Evolutionary conservation across 30 jellyfish, hydroid and myxozoan species (phyloP).

Genomic region (Pseudorhiza aurosa): DNA sequence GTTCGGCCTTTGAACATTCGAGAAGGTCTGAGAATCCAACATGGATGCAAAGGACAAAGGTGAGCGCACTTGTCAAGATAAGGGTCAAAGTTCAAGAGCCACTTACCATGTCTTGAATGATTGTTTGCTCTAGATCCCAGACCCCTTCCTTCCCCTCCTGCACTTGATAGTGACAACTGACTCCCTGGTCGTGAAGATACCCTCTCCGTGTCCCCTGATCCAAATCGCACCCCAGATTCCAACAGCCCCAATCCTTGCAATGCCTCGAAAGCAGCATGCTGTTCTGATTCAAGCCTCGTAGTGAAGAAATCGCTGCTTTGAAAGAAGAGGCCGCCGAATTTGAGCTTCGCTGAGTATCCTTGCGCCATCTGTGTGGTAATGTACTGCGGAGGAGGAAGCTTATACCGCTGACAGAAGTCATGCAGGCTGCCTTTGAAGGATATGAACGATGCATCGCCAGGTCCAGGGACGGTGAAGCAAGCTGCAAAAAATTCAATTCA

Average conservation of each 20-base stretch:
- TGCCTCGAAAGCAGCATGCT: constrained; percentile 99
- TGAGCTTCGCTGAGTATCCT: constrained; percentile 97
- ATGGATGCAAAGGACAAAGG: no score
- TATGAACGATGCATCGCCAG: constrained; percentile 82
- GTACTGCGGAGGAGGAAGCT: constrained; percentile 99
- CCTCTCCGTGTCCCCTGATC: constrained; percentile 85
- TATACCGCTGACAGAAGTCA: constrained; percentile 96
- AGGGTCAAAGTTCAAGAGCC: no score
- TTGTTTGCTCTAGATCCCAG: constrained; percentile 51
- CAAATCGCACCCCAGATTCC: constrained; percentile 90
- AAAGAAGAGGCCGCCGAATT: constrained; percentile 99
- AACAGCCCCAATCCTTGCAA: constrained; percentile 94
- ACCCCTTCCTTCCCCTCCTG: constrained; percentile 59
- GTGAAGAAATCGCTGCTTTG: constrained; percentile 96
- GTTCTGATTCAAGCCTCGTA: constrained; percentile 97
- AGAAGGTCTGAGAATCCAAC: no score
- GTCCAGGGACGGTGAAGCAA: constrained; percentile 98
- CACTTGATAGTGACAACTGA: constrained; percentile 61
- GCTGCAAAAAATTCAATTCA: constrained; percentile 71
- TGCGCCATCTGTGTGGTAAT: constrained; percentile 96
- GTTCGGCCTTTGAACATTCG: no score
- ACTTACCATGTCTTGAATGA: constrained; percentile 60
- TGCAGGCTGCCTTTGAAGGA: constrained; percentile 97
- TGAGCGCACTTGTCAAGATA: no score
- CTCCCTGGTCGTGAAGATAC: constrained; percentile 75